Evolutionary conservation across 2,797 vertebrate species (phyloP), one percentile per base, ranked within the genome.

Genomic region (Lepus oiostolus): DNA sequence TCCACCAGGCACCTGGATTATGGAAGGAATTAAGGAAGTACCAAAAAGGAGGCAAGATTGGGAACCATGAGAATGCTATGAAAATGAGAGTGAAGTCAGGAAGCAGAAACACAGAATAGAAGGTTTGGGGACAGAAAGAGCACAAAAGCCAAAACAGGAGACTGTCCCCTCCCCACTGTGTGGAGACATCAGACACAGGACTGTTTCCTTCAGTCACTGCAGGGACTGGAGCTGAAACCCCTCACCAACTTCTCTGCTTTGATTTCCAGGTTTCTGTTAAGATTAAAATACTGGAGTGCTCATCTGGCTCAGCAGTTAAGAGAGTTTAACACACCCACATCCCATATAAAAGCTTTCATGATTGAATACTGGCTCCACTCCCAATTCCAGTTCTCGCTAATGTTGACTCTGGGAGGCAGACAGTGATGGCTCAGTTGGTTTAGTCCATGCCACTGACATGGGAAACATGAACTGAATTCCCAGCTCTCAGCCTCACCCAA

Each of bases 11-110:
- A 54, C n/a, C 11, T 87, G 38, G 26, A 17, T 13, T 14, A 42
- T 24, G 5, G 17, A 87, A 83, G 54, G 8, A 47, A 54, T 54
- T 65, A 80, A 5, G 71, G 4, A 75, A 67, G 50, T 38, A 5
- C 0, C 2, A 0, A 50, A n/a, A 13, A 70, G 72, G 38, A 67
- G 12, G 10, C 35, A 1, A 7, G 14, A 26, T 9, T 16, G 21
- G 17, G 12, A 76, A 5, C 4, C 47, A 11, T 65, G 17, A 87
- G 1, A 87, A 4, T 52, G 2, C 19, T 50, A 17, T 54, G 14
- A 76, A 81, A 60, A 72, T 42, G 65, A 93, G 21, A 17, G 16
- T 52, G 65, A 30, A 83, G 63, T 71, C 30, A 83, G 75, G 63
- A 80, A 80, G 19, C 19, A 32, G 60, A 74, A 84, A 54, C 35